Evolutionary conservation across 53 echinoderm and acorn worm genomes (phyloP).

Genomic region (Apostichopus leukothele): DNA sequence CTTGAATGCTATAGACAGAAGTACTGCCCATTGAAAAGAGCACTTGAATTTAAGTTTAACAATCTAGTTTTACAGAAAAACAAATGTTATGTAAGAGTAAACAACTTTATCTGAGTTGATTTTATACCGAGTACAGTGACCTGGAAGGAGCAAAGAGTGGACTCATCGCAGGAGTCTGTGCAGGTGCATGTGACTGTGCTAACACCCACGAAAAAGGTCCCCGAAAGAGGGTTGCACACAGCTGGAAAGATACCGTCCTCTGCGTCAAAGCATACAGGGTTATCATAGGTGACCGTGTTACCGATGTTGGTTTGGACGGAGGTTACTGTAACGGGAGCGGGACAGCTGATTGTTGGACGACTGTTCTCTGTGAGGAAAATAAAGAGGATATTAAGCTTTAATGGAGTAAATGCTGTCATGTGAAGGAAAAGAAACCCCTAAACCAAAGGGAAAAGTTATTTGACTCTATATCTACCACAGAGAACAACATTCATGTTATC

Average conservation of each 20-base stretch:
- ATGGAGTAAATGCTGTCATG: too few species aligned
- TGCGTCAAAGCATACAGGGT: background rate
- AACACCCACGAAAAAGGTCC: background rate
- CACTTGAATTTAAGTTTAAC: background rate
- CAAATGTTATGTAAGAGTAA: background rate
- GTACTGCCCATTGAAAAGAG: background rate
- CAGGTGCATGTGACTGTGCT: constrained; percentile 1
- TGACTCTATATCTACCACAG: too few species aligned
- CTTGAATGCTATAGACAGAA: too few species aligned
- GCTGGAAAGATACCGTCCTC: background rate
- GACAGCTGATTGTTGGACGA: background rate
- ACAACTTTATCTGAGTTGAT: background rate
- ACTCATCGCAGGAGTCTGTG: background rate
- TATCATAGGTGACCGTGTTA: background rate
- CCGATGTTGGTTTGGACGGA: background rate
- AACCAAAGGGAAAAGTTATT: too few species aligned
- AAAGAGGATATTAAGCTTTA: too few species aligned
- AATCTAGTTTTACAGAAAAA: background rate
- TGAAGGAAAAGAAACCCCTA: too few species aligned
- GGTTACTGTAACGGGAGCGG: background rate
- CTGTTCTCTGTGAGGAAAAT: too few species aligned
- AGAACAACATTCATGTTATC: too few species aligned
- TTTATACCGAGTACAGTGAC: constrained; percentile 4
- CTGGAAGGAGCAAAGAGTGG: background rate
- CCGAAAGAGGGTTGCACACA: background rate